Conservation (phyloP, 1,140 invertebrate species). For the Heliconius melpomene region DNA sequence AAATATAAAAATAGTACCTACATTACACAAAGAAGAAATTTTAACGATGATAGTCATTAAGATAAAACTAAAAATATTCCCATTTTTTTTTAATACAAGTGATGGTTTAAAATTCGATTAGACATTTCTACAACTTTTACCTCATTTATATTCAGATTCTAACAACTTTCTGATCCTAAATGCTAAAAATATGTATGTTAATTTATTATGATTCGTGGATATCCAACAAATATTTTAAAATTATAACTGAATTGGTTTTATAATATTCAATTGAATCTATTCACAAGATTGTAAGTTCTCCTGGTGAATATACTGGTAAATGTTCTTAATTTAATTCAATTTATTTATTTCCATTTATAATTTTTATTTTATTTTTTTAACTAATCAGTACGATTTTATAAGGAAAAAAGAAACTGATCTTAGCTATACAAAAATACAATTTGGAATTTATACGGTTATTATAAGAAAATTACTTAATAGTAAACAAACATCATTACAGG, state of each 20-base stretch:
- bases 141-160: slow-evolving; percentile 33
- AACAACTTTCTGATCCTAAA: slow-evolving; percentile 31
- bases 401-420: too few relatives aligned
- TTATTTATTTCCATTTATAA: too few relatives aligned
- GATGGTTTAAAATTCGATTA: neutral
- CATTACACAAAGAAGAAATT: neutral
- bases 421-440: too few relatives aligned
- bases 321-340: neutral
- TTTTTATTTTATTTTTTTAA: too few relatives aligned
- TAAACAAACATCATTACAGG: too few relatives aligned
- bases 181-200: neutral
- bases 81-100: neutral
- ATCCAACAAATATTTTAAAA: neutral
- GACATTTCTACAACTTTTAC: slow-evolving; percentile 26
- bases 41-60: neutral
- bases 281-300: neutral
- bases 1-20: neutral
- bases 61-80: neutral
- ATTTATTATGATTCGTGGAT: neutral
- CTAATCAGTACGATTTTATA: too few relatives aligned
- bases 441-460: too few relatives aligned
- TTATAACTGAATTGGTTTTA: neutral
- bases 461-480: too few relatives aligned
- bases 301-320: neutral
- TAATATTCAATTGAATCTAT: neutral